Percentiles rank a stretch among this genome's conserved stretches.
Evolutionary conservation across 2,888 invertebrate genomes (phyloP).

Genomic region (Myathropa florea): DNA sequence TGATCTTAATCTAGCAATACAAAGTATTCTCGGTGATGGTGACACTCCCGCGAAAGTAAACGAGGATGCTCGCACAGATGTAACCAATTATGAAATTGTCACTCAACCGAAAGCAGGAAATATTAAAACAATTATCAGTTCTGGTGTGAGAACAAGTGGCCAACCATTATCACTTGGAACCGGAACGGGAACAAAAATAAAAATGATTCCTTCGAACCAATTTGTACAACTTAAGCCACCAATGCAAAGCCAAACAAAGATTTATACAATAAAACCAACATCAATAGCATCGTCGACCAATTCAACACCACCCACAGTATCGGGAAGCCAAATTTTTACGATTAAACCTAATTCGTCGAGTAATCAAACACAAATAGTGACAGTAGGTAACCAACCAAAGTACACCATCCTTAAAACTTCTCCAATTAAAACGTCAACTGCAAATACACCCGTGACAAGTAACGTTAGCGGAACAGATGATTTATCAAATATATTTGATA

Average conservation of each 20-base stretch:
- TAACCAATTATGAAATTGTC: constrained; percentile 75
- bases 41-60: constrained; percentile 69
- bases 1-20: constrained; percentile 79
- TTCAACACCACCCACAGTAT: constrained; percentile 40
- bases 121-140: constrained; percentile 66
- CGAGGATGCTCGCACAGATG: constrained; percentile 70
- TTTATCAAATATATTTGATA: constrained; percentile 84
- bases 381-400: constrained; percentile 75
- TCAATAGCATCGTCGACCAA: constrained; percentile 55
- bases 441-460: constrained; percentile 53
- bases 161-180: constrained; percentile 54
- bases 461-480: constrained; percentile 77
- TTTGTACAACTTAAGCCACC: constrained; percentile 79
- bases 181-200: constrained; percentile 77
- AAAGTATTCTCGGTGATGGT: constrained; percentile 78
- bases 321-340: constrained; percentile 76
- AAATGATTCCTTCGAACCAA: constrained; percentile 80
- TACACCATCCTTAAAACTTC: constrained; percentile 78
- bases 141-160: constrained; percentile 42
- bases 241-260: constrained; percentile 76
- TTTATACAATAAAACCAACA: constrained; percentile 78
- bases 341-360: constrained; percentile 74
- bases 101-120: constrained; percentile 73
- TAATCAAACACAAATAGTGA: constrained; percentile 76
- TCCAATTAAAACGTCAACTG: constrained; percentile 72